Percentiles rank a stretch among this genome's conserved stretches.
These are phyloP conservation scores for Anarsia innoxiella DNA, from an alignment of 2,888 invertebrate genomes.

Conservation along the genomic window DNA sequence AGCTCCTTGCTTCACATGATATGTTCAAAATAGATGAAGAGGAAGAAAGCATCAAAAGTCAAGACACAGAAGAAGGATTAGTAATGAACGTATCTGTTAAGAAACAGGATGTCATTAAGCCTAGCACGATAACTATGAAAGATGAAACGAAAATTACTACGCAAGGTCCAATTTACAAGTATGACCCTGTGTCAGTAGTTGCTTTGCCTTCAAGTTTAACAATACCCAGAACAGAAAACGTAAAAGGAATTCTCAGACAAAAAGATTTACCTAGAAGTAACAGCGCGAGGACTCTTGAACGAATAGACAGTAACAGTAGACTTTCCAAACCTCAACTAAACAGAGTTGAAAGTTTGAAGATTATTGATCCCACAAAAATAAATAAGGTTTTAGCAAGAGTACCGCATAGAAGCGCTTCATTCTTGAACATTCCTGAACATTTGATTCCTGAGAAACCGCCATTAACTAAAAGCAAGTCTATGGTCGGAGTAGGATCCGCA, in stretches of 20 bases:
- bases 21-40: conserved; percentile 71
- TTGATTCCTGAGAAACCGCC: conserved; percentile 57
- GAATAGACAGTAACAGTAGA: conserved; percentile 47
- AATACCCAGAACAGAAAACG: conserved; percentile 59
- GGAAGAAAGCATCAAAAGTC: conserved; percentile 56
- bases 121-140: conserved; percentile 62
- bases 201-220: conserved; percentile 47
- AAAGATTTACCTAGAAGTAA: conserved; percentile 49
- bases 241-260: conserved; percentile 55
- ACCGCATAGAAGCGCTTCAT: conserved; percentile 67
- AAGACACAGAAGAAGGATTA: conserved; percentile 59
- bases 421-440: conserved; percentile 63
- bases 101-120: conserved; percentile 62
- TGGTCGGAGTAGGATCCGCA: conserved; percentile 49
- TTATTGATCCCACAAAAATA: conserved; percentile 55
- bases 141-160: conserved; percentile 63
- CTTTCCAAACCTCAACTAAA: conserved; percentile 40
- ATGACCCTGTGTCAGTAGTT: conserved; percentile 52
- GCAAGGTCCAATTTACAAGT: conserved; percentile 51
- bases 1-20: conserved; percentile 49
- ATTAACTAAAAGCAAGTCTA: conserved; percentile 56
- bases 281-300: conserved; percentile 52
- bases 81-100: conserved; percentile 58
- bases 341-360: conserved; percentile 64
- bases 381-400: conserved; percentile 59